Evolutionary conservation across 2,797 vertebrate genomes (phyloP), one percentile per base, ranked within the genome.

Genomic region (Enteromius treurensis): DNA sequence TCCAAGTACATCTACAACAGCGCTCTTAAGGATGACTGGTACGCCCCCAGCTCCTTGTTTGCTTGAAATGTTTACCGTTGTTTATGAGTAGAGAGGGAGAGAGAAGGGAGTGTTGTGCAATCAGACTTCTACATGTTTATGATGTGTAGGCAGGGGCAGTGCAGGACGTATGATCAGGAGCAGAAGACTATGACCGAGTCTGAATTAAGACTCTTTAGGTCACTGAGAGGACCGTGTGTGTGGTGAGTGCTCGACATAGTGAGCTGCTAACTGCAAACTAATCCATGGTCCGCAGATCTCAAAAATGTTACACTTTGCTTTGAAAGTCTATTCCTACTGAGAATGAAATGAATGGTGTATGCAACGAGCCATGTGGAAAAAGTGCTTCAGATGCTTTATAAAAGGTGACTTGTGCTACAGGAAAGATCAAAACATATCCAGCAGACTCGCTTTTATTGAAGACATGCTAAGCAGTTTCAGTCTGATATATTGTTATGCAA

Each of bases 1-100:
- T 95, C 96, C 73, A 93, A 88, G 26, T 95, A 96, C 0, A 84
- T 97, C 68, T 97, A 97, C 74, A 90, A 90, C 55, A 92, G 71
- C 15, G 80, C 19, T 32, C 88, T 97, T 4, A 93, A 90, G 73
- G 96, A 93, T 2, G 94, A 95, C 84, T 88, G n/a, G 96, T 96
- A 87, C 19, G 21, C 8, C 13, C 15, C 3, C 4, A 1, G 4
- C n/a, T 40, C 17, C 40, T 53, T 29, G n/a, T 32, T 71, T 45
- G 62, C 34, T 58, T 71, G 14, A 2, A 32, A 9, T 0, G 14
- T 21, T 58, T 26, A 6, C 47, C 19, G 1, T 68, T 15, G 1
- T 42, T 51, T 10, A 21, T 79, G 5, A 23, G 17, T 62, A 81
- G 53, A 10, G 68, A 19, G 23, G 34, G 47, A 53, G 37, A 23